Base-by-base conservation (phyloP, 2,888 invertebrate species). In the Venusia cambrica region DNA sequence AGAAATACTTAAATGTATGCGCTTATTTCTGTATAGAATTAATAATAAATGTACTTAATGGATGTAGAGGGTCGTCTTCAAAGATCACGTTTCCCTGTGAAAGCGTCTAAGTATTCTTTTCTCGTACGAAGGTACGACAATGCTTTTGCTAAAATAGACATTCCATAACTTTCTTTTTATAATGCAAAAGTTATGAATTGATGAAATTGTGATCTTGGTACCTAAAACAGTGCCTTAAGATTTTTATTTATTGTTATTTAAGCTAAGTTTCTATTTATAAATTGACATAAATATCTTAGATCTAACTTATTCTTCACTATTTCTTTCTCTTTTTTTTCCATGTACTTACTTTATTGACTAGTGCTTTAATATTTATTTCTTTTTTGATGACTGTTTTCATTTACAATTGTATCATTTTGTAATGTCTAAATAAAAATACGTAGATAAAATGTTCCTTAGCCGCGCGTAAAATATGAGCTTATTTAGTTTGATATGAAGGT, bases 1-100 rank as follows among this genome's bases (percentile, higher is more conserved):
- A 72, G 87, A 87, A 87, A 84, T 87, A 85, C 74, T 83, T 84
- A 77, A 77, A 72, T 81, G 79, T 85, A 84, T 87, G 87, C 87
- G 87, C 87, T 87, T 87, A 85, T 83, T 69, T 77, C 73, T 84
- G 74, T 83, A 75, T 68, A 74, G n/a, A n/a, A n/a, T n/a, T n/a
- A 69, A 72, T 62, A 63, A 61, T 55, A 67, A 65, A 55, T 66
- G 63, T 63, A 55, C 54, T 70, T 72, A 78, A 77, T 60, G 56
- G 72, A 73, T 73, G 66, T 68, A 65, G 61, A 61, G 60, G 65
- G 58, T 62, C 57, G 56, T 51, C 54, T 64, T 58, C 47, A 62
- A 48, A 57, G 62, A 57, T 58, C 56, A 54, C 60, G 62, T 67
- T 59, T 59, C 55, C 54, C 66, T 56, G 60, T 61, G 37, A 27